Conservation (phyloP, 2,888 invertebrate species). For the Coleophora deauratella region DNA sequence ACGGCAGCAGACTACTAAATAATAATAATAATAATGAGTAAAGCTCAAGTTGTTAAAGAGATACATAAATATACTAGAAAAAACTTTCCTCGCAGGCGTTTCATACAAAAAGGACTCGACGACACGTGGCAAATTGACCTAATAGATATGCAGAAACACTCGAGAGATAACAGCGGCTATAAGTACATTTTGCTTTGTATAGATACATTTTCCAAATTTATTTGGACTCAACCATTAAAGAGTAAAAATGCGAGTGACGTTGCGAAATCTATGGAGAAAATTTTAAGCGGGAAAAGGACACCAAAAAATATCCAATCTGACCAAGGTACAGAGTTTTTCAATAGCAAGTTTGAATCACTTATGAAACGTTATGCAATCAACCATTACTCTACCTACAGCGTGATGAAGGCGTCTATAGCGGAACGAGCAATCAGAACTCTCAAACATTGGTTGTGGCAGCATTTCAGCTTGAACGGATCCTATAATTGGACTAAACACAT, state of each 20-base stretch:
- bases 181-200: slow-evolving; percentile 10
- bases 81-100: slow-evolving; percentile 32
- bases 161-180: slow-evolving; percentile 9
- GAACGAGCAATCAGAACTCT: slow-evolving; percentile 6
- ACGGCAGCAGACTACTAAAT: background rate
- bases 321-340: slow-evolving; percentile 19
- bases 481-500: no score
- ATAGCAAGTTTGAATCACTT: slow-evolving; percentile 21
- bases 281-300: background rate
- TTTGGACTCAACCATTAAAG: slow-evolving; percentile 10
- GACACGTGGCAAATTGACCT: slow-evolving; percentile 52
- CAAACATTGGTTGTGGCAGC: background rate
- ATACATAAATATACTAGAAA: slow-evolving; percentile 17
- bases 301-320: slow-evolving; percentile 18
- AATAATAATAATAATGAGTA: slow-evolving; percentile 3
- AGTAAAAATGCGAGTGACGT: slow-evolving; percentile 6
- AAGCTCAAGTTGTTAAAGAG: slow-evolving; percentile 5
- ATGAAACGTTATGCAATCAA: slow-evolving; percentile 21
- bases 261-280: background rate
- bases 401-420: slow-evolving; percentile 15
- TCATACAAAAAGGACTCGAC: slow-evolving; percentile 34
- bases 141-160: slow-evolving; percentile 20
- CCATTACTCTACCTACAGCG: slow-evolving; percentile 12
- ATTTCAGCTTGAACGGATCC: background rate
- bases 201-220: slow-evolving; percentile 14